These are phyloP conservation scores for Teleopsis dalmanni DNA, from an alignment of 1,140 invertebrate species.

Conservation along the genomic window DNA sequence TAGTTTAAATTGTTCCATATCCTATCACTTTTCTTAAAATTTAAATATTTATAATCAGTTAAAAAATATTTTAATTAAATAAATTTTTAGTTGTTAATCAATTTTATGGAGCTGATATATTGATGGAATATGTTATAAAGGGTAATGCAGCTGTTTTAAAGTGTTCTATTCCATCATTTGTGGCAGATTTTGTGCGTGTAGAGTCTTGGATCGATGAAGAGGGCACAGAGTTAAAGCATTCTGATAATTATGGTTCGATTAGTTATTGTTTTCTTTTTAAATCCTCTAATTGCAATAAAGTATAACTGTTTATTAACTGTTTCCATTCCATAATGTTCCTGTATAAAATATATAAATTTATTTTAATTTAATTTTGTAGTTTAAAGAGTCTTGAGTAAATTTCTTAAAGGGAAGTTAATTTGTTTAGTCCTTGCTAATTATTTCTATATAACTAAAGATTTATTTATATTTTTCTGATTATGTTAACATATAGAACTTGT, in stretches of 20 bases:
- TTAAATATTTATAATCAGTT: constrained; percentile 1
- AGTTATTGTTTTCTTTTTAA: background rate
- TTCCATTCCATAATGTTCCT: no score
- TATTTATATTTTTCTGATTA: no score
- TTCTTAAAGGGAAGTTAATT: no score
- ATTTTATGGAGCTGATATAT: constrained; percentile 70
- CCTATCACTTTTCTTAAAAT: background rate
- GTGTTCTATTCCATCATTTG: constrained; percentile 61
- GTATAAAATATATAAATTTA: no score
- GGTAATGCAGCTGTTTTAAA: constrained; percentile 61
- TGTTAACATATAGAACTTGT: no score
- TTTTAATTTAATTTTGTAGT: no score
- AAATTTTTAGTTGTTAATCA: constrained; percentile 63
- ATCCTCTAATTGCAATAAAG: background rate
- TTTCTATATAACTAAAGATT: no score
- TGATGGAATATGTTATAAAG: constrained; percentile 60
- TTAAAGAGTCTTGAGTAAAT: no score
- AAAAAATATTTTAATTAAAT: constrained; percentile 3
- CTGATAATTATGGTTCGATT: constrained; percentile 49
- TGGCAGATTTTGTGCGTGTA: constrained; percentile 63
- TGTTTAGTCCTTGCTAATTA: no score
- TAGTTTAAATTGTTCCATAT: background rate
- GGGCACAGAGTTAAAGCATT: constrained; percentile 45
- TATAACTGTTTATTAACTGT: background rate
- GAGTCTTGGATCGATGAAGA: constrained; percentile 55